Base-by-base conservation (phyloP, 2,113 vertebrate species). In the Ariopsis seemanni region DNA sequence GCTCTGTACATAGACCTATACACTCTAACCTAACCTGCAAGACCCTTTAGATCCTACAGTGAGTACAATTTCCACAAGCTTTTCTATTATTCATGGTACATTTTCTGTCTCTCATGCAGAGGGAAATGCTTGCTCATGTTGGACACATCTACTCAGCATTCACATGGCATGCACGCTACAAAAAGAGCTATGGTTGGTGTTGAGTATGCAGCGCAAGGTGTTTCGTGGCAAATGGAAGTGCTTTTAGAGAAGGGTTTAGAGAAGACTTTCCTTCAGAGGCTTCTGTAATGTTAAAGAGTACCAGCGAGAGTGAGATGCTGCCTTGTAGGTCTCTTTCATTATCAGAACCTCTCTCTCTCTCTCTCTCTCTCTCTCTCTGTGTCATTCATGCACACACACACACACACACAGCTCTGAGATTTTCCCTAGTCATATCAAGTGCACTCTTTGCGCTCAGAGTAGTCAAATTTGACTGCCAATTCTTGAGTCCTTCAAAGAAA, bases 121-220 rank as follows among this genome's bases (percentile, higher is more conserved):
- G 95, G 95, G 95, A 96, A 95, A 95, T 80, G 89, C 90, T 95
- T 93, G 95, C 93, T 95, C 94, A 91, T 91, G 95, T 92, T 95
- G 94, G 94, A 94, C 94, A 95, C 92, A 93, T 93, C 92, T 94
- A 95, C 93, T 95, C 95, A 95, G 95, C 96, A 96, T 96, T 97
- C 96, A 95, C 95, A 96, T 95, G 95, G 95, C 96, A 97, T 97
- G 96, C 96, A 96, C 95, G 96, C 95, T 96, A 96, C 95, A 95
- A 95, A 95, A 65, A 60, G 94, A 95, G 25, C 94, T 94, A 95
- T 93, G 94, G 65, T 79, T 62, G 69, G 67, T 85, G 84, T 85
- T 85, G 94, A 95, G 95, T 95, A 93, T 95, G 95, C 94, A 74
- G 42, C 69, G 14, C 84, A 71, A 82, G 86, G 50, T 34, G 88